Conservation (phyloP, 2,888 invertebrate species). For the Anthophora plumipes region DNA sequence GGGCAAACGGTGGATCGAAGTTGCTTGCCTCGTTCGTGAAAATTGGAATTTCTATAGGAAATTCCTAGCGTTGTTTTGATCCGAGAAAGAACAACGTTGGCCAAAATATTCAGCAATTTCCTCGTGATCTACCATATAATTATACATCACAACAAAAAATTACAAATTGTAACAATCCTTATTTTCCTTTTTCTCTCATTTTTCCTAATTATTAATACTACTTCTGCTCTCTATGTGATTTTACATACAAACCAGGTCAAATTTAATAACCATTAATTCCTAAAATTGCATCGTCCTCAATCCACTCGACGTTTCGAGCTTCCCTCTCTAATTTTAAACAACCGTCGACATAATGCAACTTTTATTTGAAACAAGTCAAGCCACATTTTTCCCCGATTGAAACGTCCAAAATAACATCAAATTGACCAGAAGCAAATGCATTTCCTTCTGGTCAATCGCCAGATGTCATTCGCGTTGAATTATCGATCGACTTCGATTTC, state of each 20-base stretch:
- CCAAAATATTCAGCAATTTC: background rate
- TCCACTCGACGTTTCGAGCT: too few species aligned
- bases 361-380: background rate
- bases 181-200: too few species aligned
- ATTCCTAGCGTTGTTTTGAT: background rate
- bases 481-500: slow-evolving; percentile 14
- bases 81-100: background rate
- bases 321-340: background rate
- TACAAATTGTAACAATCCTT: too few species aligned
- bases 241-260: too few species aligned
- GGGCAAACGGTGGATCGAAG: slow-evolving; percentile 15
- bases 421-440: slow-evolving; percentile 37
- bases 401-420: slow-evolving; percentile 29
- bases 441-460: slow-evolving; percentile 15
- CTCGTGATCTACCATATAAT: too few species aligned
- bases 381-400: background rate
- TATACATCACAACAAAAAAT: too few species aligned
- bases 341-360: background rate
- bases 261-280: too few species aligned
- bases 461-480: background rate
- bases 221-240: too few species aligned
- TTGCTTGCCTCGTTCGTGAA: background rate
- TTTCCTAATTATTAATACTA: too few species aligned
- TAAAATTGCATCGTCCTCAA: too few species aligned
- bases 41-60: slow-evolving; percentile 16